Percentiles rank a stretch among this genome's conserved stretches.
Evolutionary conservation across 92 coral and sea anemone species (phyloP).

Genomic region (Parazoanthus swiftii): DNA sequence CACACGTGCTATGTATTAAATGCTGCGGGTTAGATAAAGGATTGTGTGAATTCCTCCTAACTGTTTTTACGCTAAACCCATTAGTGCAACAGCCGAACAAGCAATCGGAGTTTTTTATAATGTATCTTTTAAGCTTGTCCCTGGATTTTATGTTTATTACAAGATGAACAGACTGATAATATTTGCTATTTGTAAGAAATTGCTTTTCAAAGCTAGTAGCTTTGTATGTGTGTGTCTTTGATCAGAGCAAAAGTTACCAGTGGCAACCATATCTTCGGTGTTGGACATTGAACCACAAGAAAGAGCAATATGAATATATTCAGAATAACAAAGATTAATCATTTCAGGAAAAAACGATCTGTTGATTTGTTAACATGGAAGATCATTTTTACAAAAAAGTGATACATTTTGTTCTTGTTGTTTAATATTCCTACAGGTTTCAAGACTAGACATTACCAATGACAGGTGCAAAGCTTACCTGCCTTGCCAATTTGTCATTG

Average conservation of each 20-base stretch:
- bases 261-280: background rate
- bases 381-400: too few relatives aligned
- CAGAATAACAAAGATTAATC: too few relatives aligned
- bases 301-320: too few relatives aligned
- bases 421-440: too few relatives aligned
- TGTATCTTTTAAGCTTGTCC: background rate
- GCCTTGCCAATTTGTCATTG: too few relatives aligned
- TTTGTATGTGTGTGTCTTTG: background rate
- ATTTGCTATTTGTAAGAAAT: too few relatives aligned
- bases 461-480: too few relatives aligned
- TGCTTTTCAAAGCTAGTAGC: background rate
- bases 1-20: conserved; percentile 24
- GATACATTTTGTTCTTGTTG: too few relatives aligned
- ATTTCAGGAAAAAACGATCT: too few relatives aligned
- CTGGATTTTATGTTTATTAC: background rate
- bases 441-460: too few relatives aligned
- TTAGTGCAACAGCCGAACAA: background rate
- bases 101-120: background rate
- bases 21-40: background rate
- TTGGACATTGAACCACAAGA: too few relatives aligned
- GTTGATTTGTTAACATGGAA: too few relatives aligned
- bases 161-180: background rate
- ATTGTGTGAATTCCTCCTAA: background rate
- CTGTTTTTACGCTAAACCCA: background rate
- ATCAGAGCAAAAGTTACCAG: background rate